phyloP scores from a whole-genome alignment of 2,113 vertebrate species.

The Salvelinus alpinus region DNA sequence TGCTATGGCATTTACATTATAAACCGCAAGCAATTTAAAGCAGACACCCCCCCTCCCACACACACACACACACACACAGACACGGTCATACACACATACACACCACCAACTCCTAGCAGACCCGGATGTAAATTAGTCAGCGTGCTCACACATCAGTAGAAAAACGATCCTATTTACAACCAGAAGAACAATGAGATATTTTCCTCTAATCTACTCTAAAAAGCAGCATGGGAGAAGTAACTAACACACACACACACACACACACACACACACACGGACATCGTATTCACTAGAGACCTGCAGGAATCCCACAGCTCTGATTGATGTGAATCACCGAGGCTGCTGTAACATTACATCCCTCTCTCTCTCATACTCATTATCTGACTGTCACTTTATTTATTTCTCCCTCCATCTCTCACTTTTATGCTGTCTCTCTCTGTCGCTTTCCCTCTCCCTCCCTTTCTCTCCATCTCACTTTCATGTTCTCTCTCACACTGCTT shows the following conservation, averaged over 20 bases:
- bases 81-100: too few species aligned
- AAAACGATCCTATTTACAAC: constrained; percentile 37
- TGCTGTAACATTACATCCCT: constrained; percentile 23
- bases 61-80: not conserved
- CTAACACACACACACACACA: constrained; percentile 25
- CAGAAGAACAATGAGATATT: constrained; percentile 36
- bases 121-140: constrained; percentile 34
- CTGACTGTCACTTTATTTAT: too few species aligned
- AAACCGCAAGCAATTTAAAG: not conserved
- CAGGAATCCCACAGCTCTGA: constrained; percentile 55
- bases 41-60: not conserved
- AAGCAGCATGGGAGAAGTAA: constrained; percentile 40
- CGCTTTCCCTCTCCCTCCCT: too few species aligned
- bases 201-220: constrained; percentile 34
- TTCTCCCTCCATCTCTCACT: not conserved
- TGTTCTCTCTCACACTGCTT: not conserved
- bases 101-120: constrained; percentile 8
- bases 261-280: constrained; percentile 51
- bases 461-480: not conserved
- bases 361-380: too few species aligned
- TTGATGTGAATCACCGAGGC: constrained; percentile 51
- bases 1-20: too few species aligned
- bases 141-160: constrained; percentile 27
- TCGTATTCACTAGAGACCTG: constrained; percentile 55
- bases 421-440: not conserved